A percentile compares a stretch with the other conserved stretches of the same genome.
phyloP scores from a whole-genome alignment of 1,140 invertebrate species.

The Campoletis sonorensis region DNA sequence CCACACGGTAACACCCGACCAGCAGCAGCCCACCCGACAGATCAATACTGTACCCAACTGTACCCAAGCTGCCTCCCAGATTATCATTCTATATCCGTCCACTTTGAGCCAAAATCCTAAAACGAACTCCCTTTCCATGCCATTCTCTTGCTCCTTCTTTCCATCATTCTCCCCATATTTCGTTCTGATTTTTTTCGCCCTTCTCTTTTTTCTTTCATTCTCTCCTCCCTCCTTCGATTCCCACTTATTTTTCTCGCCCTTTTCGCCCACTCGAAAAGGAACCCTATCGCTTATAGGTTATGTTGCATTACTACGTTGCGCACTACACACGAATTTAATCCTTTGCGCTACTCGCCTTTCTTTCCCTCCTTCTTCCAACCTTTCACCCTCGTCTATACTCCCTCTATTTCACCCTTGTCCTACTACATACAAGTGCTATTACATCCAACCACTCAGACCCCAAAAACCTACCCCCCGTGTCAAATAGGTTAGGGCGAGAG shows the following conservation, averaged over 20 bases:
- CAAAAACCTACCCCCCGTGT: constrained; percentile 4
- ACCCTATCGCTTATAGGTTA: constrained; percentile 9
- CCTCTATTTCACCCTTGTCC: not conserved
- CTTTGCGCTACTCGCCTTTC: not conserved
- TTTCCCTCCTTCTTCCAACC: not conserved
- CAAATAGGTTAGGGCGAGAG: constrained; percentile 19
- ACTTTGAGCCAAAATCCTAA: constrained; percentile 63
- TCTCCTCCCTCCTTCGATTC: constrained; percentile 4
- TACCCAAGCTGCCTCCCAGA: constrained; percentile 68
- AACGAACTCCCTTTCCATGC: constrained; percentile 56
- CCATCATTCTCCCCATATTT: not conserved
- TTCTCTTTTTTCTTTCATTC: not conserved
- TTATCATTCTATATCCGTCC: constrained; percentile 71
- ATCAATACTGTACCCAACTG: constrained; percentile 71
- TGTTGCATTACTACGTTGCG: constrained; percentile 23
- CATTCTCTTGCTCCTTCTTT: not conserved
- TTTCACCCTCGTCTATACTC: not conserved
- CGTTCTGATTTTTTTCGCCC: not conserved
- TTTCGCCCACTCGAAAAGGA: constrained; percentile 13
- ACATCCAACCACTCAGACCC: constrained; percentile 24
- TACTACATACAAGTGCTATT: constrained; percentile 27
- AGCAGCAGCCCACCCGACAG: constrained; percentile 62
- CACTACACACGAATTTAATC: constrained; percentile 31
- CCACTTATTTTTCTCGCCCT: constrained; percentile 18
- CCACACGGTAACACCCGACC: constrained; percentile 67